Conservation (phyloP, 2,113 vertebrate species). For the Thalassoma bifasciatum region DNA sequence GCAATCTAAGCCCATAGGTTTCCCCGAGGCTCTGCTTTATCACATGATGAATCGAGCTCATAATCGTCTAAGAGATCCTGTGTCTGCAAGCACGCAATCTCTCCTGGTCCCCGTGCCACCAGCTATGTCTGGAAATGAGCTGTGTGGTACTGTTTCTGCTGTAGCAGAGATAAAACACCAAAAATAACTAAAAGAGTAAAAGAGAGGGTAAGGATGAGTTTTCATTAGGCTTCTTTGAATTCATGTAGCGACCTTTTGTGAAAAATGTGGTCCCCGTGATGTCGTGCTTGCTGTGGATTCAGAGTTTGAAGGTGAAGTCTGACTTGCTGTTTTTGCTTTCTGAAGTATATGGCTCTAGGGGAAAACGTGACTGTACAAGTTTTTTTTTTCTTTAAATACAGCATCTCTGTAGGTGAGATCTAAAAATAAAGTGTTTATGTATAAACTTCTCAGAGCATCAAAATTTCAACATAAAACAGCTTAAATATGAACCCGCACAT, state of each 20-base stretch:
- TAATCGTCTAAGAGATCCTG: slow-evolving; percentile 43
- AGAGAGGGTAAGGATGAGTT: not conserved
- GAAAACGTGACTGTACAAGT: too few species aligned
- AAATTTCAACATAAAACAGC: too few species aligned
- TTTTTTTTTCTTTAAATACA: too few species aligned
- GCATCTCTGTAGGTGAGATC: not conserved
- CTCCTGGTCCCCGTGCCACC: not conserved
- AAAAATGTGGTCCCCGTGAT: not conserved
- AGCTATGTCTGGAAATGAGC: not conserved
- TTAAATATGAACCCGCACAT: too few species aligned
- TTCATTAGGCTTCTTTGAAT: not conserved
- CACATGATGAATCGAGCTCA: slow-evolving; percentile 55
- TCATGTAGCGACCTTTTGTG: not conserved
- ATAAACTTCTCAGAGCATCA: too few species aligned
- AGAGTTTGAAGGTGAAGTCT: too few species aligned
- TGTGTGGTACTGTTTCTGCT: not conserved
- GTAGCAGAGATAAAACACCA: not conserved
- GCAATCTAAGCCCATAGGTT: slow-evolving; percentile 29
- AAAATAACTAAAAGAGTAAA: too few species aligned
- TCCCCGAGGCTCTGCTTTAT: slow-evolving; percentile 42
- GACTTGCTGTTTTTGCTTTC: too few species aligned
- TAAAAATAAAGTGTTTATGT: not conserved
- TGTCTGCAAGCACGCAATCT: slow-evolving; percentile 22
- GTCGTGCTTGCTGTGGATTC: not conserved
- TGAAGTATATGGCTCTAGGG: too few species aligned